These are phyloP conservation scores for Ommatoiulus sabulosus DNA, from an alignment of 2,888 invertebrate genomes.

Conservation along the genomic window DNA sequence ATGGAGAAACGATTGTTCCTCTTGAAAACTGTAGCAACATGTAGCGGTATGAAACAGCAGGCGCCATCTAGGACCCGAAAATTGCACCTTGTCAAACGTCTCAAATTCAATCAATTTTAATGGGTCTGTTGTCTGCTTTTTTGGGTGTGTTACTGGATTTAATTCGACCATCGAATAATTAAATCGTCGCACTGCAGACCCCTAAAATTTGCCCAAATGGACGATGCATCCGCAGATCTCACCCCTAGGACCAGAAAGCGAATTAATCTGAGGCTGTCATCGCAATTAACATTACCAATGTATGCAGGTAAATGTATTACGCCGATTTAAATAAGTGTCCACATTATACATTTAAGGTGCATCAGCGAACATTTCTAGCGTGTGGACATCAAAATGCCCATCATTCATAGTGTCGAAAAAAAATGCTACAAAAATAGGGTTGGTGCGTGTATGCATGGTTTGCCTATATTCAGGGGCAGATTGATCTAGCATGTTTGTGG, in stretches of 20 bases:
- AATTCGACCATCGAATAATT: neutral
- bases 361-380: neutral
- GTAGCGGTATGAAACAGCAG: neutral
- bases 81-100: neutral
- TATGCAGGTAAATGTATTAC: constrained; percentile 51
- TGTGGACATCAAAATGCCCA: neutral
- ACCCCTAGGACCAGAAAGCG: constrained; percentile 49
- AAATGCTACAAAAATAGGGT: neutral
- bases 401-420: neutral
- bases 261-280: constrained; percentile 46
- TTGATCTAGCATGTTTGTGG: neutral
- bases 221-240: constrained; percentile 19
- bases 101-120: constrained; percentile 29
- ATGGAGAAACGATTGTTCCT: neutral
- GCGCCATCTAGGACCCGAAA: neutral
- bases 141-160: neutral
- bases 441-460: constrained; percentile 5
- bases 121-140: constrained; percentile 29
- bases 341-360: neutral
- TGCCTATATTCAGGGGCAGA: neutral
- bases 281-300: constrained; percentile 54
- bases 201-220: neutral
- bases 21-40: neutral
- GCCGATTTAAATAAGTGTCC: neutral
- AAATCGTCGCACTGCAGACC: neutral